Evolutionary conservation across 2,888 invertebrate genomes (phyloP).

Genomic region (Morpho deidamia): DNA sequence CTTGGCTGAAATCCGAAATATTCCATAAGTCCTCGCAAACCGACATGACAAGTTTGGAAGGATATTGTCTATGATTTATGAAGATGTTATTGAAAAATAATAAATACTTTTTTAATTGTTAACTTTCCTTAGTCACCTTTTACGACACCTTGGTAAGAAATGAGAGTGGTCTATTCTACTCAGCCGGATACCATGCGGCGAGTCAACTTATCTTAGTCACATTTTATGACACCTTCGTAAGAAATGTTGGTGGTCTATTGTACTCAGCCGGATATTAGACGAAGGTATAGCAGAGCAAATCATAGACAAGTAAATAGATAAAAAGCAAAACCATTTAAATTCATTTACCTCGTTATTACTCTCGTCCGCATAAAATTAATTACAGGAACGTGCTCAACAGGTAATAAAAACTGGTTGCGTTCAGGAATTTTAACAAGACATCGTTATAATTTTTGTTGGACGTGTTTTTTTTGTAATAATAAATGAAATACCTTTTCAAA

Average conservation of each 20-base stretch:
- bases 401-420: constrained; percentile 1
- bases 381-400: constrained; percentile 1
- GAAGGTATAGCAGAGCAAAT: too few species aligned
- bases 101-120: too few species aligned
- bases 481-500: too few species aligned
- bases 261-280: not conserved
- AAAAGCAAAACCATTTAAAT: not conserved
- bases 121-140: too few species aligned
- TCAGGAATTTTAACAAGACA: constrained; percentile 2
- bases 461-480: too few species aligned
- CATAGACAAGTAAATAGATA: not conserved
- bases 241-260: not conserved
- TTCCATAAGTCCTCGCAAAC: constrained; percentile 7
- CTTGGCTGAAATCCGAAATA: constrained; percentile 4
- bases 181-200: too few species aligned
- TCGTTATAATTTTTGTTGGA: not conserved
- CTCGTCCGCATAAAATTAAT: constrained; percentile 6
- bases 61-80: too few species aligned
- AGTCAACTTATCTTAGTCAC: too few species aligned
- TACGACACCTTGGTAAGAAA: too few species aligned
- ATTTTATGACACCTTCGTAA: too few species aligned
- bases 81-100: too few species aligned
- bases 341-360: constrained; percentile 2
- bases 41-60: constrained; percentile 24
- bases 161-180: too few species aligned